Base-by-base conservation (phyloP, 2,888 invertebrate genomes). In the Hypselothyrea guttata region DNA sequence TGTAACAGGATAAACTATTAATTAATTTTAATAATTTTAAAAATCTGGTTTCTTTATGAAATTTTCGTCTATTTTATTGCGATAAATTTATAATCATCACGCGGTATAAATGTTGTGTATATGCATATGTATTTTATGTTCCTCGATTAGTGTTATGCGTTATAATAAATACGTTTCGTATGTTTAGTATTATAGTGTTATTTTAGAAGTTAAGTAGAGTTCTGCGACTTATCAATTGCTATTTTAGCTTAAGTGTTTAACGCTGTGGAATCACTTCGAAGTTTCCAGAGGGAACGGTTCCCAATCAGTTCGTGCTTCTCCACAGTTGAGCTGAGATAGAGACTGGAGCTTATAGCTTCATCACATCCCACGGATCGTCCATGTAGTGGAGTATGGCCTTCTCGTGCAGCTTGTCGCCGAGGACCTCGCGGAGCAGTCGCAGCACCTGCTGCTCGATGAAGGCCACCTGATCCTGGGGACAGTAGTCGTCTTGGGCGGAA, bases 401-500 rank as follows among this genome's bases (percentile, higher is more conserved):
- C n/a, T 84, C 71, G 47, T 87, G 86, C 1, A 90, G 58, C 22
- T 78, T 72, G 2, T 89, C 87, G 5, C 81, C 84, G 55, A 88
- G 90, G 4, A 89, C 86, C 4, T 87, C 86, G 47, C 90, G 91
- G 31, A 95, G 88, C 54, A 92, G 90, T 49, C 92, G 89, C 42
- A 95, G 76, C 4, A 95, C 94, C 33, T 91, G 90, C 7, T 92
- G 90, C 88, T 97, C 95, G 64, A 97, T 96, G 40, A 91, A 90
- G 54, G 96, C 94, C 28, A 97, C 97, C 89, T 95, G 95, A 86
- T 95, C 93, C 12, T 92, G 90, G 0, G 97, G 97, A 79, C 97
- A 97, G 87, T 97, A 98, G 68, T 96, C 97, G 86, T 98, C 97
- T 35, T 94, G 93, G 44, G 95, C 94, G 0, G 97, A 97, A 79